Conservation (phyloP, 2,797 vertebrate species). For the Acrossocheilus fasciatus region DNA sequence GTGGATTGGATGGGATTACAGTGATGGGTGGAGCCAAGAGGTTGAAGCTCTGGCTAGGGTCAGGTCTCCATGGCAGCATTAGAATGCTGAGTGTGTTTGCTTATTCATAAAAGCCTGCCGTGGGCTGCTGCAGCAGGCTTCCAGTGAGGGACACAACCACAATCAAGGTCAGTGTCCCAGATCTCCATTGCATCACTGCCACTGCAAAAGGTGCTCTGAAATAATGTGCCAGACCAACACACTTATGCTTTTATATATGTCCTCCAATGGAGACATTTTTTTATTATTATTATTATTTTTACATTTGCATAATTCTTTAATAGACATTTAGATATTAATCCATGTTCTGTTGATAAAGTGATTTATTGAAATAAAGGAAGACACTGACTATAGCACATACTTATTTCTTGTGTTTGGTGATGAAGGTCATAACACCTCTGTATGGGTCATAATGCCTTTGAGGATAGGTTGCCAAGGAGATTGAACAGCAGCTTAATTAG, state of each 20-base stretch:
- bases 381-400: not conserved
- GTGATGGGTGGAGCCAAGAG: constrained; percentile 28
- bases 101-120: constrained; percentile 63
- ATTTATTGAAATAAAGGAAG: constrained; percentile 1
- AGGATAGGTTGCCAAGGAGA: constrained; percentile 50
- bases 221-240: constrained; percentile 22
- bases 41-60: constrained; percentile 42
- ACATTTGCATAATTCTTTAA: not conserved
- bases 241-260: constrained; percentile 46
- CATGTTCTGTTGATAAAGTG: not conserved
- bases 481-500: constrained; percentile 52
- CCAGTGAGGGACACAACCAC: constrained; percentile 48
- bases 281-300: not conserved
- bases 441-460: constrained; percentile 42
- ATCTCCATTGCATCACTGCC: constrained; percentile 31
- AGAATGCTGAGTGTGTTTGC: constrained; percentile 59
- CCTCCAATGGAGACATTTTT: constrained; percentile 53
- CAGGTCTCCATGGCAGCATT: constrained; percentile 59
- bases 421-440: constrained; percentile 44
- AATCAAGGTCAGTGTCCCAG: constrained; percentile 61
- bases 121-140: constrained; percentile 53
- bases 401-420: not conserved
- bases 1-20: constrained; percentile 2
- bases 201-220: constrained; percentile 35
- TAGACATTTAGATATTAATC: not conserved